Conservation (phyloP, 2,888 invertebrate genomes). For the Tetranychus piercei region DNA sequence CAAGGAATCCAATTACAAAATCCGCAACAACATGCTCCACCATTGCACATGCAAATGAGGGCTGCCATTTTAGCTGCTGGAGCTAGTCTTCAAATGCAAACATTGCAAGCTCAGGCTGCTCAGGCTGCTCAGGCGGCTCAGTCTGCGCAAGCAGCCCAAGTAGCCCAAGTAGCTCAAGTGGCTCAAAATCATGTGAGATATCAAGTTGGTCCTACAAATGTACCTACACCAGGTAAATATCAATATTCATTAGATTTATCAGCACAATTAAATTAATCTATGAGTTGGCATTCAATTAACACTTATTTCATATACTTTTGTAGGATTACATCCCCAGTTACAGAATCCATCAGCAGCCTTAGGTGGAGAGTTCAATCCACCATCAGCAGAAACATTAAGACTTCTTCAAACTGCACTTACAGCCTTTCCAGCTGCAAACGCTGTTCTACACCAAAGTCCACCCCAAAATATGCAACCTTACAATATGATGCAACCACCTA, state of each 20-base stretch:
- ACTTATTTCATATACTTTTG: not conserved
- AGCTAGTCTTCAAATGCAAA: conserved; percentile 16
- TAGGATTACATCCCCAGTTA: not conserved
- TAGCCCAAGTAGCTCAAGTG: conserved; percentile 12
- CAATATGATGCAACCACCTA: not conserved
- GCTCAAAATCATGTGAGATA: conserved; percentile 5
- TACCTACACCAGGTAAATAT: not conserved
- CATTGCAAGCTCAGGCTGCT: conserved; percentile 13
- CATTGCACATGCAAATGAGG: conserved; percentile 18
- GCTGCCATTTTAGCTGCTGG: conserved; percentile 19
- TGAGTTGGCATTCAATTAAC: no score
- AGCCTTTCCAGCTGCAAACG: conserved; percentile 13
- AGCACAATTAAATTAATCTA: no score
- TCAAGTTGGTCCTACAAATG: not conserved
- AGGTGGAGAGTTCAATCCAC: conserved; percentile 10
- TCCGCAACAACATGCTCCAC: conserved; percentile 7
- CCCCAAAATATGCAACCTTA: conserved; percentile 14
- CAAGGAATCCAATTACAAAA: conserved; percentile 2
- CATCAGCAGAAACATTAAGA: conserved; percentile 18
- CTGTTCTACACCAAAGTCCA: not conserved
- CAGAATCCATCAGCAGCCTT: not conserved
- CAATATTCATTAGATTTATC: not conserved
- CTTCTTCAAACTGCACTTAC: conserved; percentile 15
- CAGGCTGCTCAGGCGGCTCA: not conserved
- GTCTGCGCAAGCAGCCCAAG: conserved; percentile 14